Base-by-base conservation (phyloP, 2,888 invertebrate species). In the Epinotia bilunana region DNA sequence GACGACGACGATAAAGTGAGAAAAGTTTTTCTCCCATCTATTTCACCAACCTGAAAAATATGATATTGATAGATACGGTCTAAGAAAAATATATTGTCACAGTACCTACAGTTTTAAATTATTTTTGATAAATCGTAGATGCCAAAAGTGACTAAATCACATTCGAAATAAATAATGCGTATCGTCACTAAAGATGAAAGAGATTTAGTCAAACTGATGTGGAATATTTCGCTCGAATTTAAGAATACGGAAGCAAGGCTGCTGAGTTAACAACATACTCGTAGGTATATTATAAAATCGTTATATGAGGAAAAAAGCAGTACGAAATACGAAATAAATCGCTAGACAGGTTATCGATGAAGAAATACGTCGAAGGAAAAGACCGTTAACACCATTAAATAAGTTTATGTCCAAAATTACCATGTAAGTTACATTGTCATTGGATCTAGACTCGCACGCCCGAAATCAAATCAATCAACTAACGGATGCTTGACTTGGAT, bases 371-470 rank as follows among this genome's bases (percentile, higher is more conserved):
- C n/a, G 20, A 23, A 58, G 58, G n/a, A 69, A 69, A 58, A 60
- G 60, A 69, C 69, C 69, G 58, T 69, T 69, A 60, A 69, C 58
- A 28, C 43, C 43, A 46, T 46, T 69, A 69, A 69, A 58, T 43
- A 69, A 60, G 58, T 69, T 60, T 60, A 69, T 69, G 18, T 20
- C 23, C 46, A 46, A 69, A 58, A 69, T 69, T 60, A 69, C 58
- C 69, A 69, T 69, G 60, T 28, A 46, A 60, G 60, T 28, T 60
- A 69, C 28, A 69, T 28, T 60, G 69, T 69, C 69, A 69, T 69
- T 69, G 58, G 23, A 58, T 58, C 33, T 43, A 57, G 4, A 43
- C 68, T 46, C n/a, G 58, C 23, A 11, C 20, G 23, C 1, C n/a
- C n/a, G n/a, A 58, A 57, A 68, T 43, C 23, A 23, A 69, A 69